Base-by-base conservation (phyloP, 2,797 vertebrate species). In the Lindbergichthys nudifrons region DNA sequence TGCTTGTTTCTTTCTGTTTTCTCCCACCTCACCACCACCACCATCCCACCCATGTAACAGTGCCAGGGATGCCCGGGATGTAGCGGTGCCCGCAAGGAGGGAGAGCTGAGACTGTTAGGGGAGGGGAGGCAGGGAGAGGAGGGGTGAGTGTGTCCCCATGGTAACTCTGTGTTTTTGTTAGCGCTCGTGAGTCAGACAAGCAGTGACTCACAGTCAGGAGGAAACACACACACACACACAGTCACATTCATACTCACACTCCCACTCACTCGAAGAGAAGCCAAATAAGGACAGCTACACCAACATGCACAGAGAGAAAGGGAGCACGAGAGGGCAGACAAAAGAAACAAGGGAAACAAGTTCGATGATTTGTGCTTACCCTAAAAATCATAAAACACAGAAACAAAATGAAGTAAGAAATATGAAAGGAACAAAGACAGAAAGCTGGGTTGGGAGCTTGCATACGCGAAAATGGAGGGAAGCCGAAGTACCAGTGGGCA, bases 171-270 rank as follows among this genome's bases (percentile, higher is more conserved):
- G 95, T 96, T 96, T 95, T 93, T 95, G 94, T 95, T 94, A 94
- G 93, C 80, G 79, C 77, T 82, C 65, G 86, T 95, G 94, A 95
- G 94, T 96, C 94, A 95, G 93, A 93, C 91, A 79, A 92, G 90
- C 83, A 68, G 89, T 96, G 94, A 95, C 89, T 95, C 95, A 96
- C 89, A 93, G 94, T 95, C 94, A 95, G 93, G 93, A 95, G 94
- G 92, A 94, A 95, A 93, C 89, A 91, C 92, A 90, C 87, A 91
- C 92, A 90, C 87, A 70, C 19, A 74, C 70, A 76, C 77, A 76
- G 84, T 85, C 85, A 86, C 88, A 92, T 87, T 89, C 90, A 89
- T 87, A 70, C 87, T 83, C 87, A 67, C 83, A 87, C 89, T 89
- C 88, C 76, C 76, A 87, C 89, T 90, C 80, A 77, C 69, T 86